Evolutionary conservation across 2,888 invertebrate genomes (phyloP).

Genomic region (Palloptera scutellata): DNA sequence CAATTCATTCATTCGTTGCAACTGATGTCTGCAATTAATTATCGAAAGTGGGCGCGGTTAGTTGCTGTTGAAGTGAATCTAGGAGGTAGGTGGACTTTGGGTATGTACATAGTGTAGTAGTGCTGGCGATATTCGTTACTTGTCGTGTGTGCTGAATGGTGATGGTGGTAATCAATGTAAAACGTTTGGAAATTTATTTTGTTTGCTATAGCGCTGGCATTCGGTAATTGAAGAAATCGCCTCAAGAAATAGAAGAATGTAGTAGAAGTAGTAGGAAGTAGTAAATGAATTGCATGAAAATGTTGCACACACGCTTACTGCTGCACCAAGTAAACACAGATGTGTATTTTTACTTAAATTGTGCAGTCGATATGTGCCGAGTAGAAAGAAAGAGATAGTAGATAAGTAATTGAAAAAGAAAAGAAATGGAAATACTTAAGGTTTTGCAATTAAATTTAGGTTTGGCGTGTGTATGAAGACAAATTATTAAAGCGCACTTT

Average conservation of each 20-base stretch:
- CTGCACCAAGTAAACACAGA: no score
- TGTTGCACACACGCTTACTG: no score
- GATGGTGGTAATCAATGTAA: neutral
- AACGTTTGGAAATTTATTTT: slow-evolving; percentile 53
- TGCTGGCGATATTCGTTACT: neutral
- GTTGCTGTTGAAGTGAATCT: slow-evolving; percentile 28
- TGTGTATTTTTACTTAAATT: no score
- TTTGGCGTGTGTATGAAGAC: slow-evolving; percentile 13
- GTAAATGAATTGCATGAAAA: no score
- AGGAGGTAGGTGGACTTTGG: neutral
- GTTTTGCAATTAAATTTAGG: slow-evolving; percentile 53
- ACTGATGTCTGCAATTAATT: slow-evolving; percentile 65
- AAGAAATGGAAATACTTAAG: slow-evolving; percentile 38
- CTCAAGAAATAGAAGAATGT: slow-evolving; percentile 16
- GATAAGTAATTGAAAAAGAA: no score
- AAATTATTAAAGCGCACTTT: slow-evolving; percentile 33
- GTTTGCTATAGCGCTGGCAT: slow-evolving; percentile 42
- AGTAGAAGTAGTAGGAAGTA: no score
- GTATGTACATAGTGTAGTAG: neutral
- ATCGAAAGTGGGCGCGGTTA: slow-evolving; percentile 59
- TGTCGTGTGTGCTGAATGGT: neutral
- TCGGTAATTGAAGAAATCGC: slow-evolving; percentile 34
- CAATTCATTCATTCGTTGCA: slow-evolving; percentile 41
- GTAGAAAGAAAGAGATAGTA: no score
- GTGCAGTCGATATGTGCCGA: no score